A percentile compares a stretch with the other conserved stretches of the same genome.
These are phyloP conservation scores for Drosophila sp. DNA, from an alignment of 1,140 invertebrate species.

Conservation along the genomic window DNA sequence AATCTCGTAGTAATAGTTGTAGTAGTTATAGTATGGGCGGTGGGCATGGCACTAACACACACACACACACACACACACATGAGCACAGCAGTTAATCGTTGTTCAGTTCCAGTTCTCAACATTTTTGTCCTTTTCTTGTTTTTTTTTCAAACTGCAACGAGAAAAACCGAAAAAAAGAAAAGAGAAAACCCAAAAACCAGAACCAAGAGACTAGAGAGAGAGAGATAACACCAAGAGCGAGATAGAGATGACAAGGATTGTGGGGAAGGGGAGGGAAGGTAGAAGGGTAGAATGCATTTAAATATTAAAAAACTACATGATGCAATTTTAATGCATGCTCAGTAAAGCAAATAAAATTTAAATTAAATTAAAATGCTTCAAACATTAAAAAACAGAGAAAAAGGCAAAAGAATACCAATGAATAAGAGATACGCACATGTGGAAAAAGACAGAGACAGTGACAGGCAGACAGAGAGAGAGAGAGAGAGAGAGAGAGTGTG, in stretches of 20 bases:
- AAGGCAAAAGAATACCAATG: slow-evolving; percentile 3
- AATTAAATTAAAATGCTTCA: slow-evolving; percentile 70
- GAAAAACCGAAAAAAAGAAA: background rate
- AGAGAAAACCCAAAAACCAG: background rate
- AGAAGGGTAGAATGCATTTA: slow-evolving; percentile 46
- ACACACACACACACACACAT: slow-evolving; percentile 5
- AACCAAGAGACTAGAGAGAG: slow-evolving; percentile 3
- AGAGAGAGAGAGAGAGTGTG: no score
- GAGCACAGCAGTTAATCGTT: slow-evolving; percentile 48
- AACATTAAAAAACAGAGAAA: slow-evolving; percentile 31
- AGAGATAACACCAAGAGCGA: slow-evolving; percentile 5
- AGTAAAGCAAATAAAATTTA: slow-evolving; percentile 71
- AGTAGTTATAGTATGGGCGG: background rate
- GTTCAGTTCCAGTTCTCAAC: slow-evolving; percentile 19
- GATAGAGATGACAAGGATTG: background rate
- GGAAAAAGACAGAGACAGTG: background rate
- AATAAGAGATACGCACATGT: no score
- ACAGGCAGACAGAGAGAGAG: background rate
- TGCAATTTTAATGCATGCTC: slow-evolving; percentile 70
- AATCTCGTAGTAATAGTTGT: background rate
- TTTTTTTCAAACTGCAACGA: slow-evolving; percentile 17
- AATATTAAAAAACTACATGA: slow-evolving; percentile 64
- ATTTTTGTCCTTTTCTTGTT: slow-evolving; percentile 12
- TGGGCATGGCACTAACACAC: slow-evolving; percentile 2
- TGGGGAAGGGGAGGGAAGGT: slow-evolving; percentile 2